Percentiles rank a stretch among this genome's conserved stretches.
Conservation (phyloP, 2,797 vertebrate species). For the Dermochelys coriacea region DNA sequence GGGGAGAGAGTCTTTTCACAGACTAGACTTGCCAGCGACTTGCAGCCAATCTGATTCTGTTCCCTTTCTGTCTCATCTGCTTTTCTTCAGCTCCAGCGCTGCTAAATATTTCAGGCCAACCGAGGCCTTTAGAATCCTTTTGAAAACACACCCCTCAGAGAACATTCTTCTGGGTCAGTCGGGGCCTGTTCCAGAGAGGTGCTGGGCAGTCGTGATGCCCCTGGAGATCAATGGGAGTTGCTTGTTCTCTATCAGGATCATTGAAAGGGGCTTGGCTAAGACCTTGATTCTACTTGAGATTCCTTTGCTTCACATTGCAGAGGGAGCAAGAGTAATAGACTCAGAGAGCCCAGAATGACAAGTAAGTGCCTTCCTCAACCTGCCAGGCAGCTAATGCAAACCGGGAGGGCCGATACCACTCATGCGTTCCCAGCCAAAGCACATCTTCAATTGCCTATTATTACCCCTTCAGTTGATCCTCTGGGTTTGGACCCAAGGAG, state of each 20-base stretch:
- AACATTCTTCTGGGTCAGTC: neutral
- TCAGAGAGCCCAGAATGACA: neutral
- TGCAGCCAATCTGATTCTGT: neutral
- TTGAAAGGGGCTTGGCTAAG: neutral
- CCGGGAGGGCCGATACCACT: accelerated
- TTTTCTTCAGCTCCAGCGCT: conserved; percentile 4
- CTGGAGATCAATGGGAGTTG: accelerated
- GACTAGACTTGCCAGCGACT: neutral
- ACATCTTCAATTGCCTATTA: accelerated
- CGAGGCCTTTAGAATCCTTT: neutral
- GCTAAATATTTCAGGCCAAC: neutral
- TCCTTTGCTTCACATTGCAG: neutral
- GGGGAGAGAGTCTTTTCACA: neutral
- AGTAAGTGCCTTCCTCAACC: neutral
- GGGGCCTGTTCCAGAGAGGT: neutral
- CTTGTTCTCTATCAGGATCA: neutral
- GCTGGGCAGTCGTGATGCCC: neutral
- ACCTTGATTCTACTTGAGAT: accelerated
- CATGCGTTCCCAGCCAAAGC: neutral
- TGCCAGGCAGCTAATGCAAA: neutral
- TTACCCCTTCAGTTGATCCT: accelerated
- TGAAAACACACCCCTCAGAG: neutral
- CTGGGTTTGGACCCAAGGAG: neutral
- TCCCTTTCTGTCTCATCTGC: conserved; percentile 33
- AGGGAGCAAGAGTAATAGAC: neutral